Conservation (phyloP, 2,888 invertebrate genomes). For the Agelastica alni region DNA sequence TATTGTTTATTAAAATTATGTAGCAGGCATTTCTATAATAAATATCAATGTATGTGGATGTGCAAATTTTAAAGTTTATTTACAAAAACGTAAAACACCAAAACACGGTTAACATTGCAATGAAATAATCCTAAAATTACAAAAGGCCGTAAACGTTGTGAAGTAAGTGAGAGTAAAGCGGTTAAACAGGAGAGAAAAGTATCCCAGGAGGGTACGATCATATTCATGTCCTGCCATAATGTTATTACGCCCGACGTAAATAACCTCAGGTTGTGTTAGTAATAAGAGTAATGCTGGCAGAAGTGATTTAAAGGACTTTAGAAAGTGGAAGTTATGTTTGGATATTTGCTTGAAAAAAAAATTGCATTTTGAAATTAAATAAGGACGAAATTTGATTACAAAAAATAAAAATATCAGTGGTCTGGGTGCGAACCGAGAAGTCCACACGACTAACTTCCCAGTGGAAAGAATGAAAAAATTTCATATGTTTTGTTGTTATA, state of each 20-base stretch:
- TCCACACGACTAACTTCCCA: too few relatives aligned
- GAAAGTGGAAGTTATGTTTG: conserved; percentile 33
- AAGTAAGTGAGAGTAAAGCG: conserved; percentile 50
- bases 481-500: too few relatives aligned
- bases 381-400: too few relatives aligned
- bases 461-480: too few relatives aligned
- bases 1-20: too few relatives aligned
- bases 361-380: background rate
- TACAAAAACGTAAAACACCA: too few relatives aligned
- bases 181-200: conserved; percentile 49
- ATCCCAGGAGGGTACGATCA: conserved; percentile 50
- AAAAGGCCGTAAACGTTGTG: conserved; percentile 29
- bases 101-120: conserved; percentile 1
- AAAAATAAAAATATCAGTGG: too few relatives aligned
- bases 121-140: conserved; percentile 19
- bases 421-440: too few relatives aligned
- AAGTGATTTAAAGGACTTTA: conserved; percentile 52
- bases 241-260: conserved; percentile 45
- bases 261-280: conserved; percentile 52
- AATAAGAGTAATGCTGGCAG: conserved; percentile 51
- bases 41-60: too few relatives aligned
- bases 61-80: too few relatives aligned
- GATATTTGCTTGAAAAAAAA: background rate
- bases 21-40: too few relatives aligned
- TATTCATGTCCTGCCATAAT: conserved; percentile 54